These are phyloP conservation scores for Potorous gilbertii DNA, from an alignment of 2,797 vertebrate species.

Conservation along the genomic window DNA sequence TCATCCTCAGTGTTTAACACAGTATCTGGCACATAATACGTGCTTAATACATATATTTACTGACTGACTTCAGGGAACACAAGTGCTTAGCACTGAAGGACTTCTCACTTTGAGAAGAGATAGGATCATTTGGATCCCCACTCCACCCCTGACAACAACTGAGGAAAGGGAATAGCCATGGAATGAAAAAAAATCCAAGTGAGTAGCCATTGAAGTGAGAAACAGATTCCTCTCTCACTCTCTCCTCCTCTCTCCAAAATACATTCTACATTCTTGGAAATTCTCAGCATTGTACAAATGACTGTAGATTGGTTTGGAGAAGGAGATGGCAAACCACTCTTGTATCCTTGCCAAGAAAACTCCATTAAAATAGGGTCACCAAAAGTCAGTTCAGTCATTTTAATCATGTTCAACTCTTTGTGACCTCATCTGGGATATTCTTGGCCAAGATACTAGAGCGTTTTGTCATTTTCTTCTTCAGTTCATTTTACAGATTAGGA, in stretches of 20 bases:
- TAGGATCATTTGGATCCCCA: background rate
- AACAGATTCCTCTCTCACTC: background rate
- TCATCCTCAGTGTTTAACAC: background rate
- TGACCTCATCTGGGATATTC: background rate
- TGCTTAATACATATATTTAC: background rate
- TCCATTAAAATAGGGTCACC: background rate
- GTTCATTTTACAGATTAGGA: background rate
- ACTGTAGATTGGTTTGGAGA: background rate
- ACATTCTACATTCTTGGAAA: background rate
- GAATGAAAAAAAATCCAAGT: background rate
- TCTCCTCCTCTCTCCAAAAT: background rate
- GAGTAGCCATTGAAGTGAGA: background rate
- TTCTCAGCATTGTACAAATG: background rate
- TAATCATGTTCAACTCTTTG: background rate
- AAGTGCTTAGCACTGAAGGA: background rate
- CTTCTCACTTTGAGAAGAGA: background rate
- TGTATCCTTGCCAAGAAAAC: background rate
- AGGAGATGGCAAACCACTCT: background rate
- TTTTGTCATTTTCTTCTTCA: background rate
- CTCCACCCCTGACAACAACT: background rate
- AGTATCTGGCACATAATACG: background rate
- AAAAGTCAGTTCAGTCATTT: background rate
- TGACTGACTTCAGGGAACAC: background rate
- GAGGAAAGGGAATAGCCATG: background rate
- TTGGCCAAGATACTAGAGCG: background rate